Evolutionary conservation across 2,113 vertebrate genomes (phyloP), one percentile per base, ranked within the genome.

Genomic region (Cebus imitator): DNA sequence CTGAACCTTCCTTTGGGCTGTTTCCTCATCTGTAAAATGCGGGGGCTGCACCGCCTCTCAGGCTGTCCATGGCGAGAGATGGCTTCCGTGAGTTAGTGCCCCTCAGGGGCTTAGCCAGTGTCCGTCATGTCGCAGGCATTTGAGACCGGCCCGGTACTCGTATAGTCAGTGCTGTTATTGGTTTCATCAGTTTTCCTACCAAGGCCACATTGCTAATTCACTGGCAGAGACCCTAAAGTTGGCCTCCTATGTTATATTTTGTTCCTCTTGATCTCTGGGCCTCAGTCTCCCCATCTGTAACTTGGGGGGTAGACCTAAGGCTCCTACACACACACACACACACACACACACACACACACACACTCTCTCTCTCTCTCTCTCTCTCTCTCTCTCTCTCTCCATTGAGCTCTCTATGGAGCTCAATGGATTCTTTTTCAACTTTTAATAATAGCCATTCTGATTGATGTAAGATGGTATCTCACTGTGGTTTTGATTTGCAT

Each of bases 51-150:
- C 5, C 6, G 16, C 66, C 30, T 68, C 16, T 68, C 32, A 68
- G 66, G 1, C 35, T 11, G 1, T 80, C 37, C 55, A 12, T 35
- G 76, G 55, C 25, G 2, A 37, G 5, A 6, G 12, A 12, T 35
- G 14, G 57, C 40, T 48, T 40, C 75, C 43, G 43, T 43, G 43
- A 43, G 43, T 43, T 43, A 43, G 43, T 43, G 43, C 43, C 43
- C 43, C 43, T 43, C 6, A 43, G 43, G 43, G 43, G 6, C 43
- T 43, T 43, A 43, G 43, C 43, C 5, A 43, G 43, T 43, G 3
- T 27, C 7, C 3, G 1, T 9, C 25, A 3, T 40, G 0, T 7
- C 13, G 14, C 6, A 0, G 61, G 64, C 23, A 1, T 17, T 16
- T 0, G 4, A 2, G 2, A 20, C 25, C 6, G 52, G 45, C 10